Base-by-base conservation (phyloP, 2,888 invertebrate species). In the Xanthostigma xanthostigma region DNA sequence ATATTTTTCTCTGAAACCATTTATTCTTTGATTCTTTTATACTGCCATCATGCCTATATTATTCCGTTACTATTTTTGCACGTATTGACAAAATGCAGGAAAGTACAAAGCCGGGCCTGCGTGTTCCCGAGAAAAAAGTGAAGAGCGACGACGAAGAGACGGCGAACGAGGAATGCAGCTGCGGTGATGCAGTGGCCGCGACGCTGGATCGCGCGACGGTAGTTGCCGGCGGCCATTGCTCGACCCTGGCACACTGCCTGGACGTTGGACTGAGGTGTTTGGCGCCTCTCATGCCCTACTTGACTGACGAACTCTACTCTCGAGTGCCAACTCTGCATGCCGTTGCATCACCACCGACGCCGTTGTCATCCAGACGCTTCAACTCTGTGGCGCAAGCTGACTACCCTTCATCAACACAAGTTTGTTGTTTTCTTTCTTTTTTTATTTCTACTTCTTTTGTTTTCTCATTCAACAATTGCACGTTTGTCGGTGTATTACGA, bases 271-370 rank as follows among this genome's bases (percentile, higher is more conserved):
- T 99, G 36, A 79, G 90, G 52, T 72, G 94, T 49, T 73, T 98
- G 12, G 85, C 89, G 53, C 98, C 98, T 0, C 89, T 97, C 66
- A 99, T 99, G 98, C 98, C 98, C 0, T 93, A 88, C 66, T 77
- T 99, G 53, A 84, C 90, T 0, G 95, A 97, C 67, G 97, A 99
- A 68, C 70, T 99, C 55, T 98, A 80, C 73, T 94, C 94, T 67
- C 75, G 94, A 38, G 73, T 99, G 56, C 92, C 94, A 0, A 41
- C 49, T 45, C 54, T 56, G 53, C 55, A 56, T 8, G 56, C 49
- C 12, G 46, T 52, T 41, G 46, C 49, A 43, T 51, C 47, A 39
- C 9, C 40, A 13, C 13, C 40, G 49, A 49, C 10, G 40, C 56
- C 8, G 54, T 57, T 51, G 36, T 48, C 14, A 44, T 39, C 40